phyloP scores from a whole-genome alignment of 2,797 vertebrate species.

The Lutjanus campechanus region DNA sequence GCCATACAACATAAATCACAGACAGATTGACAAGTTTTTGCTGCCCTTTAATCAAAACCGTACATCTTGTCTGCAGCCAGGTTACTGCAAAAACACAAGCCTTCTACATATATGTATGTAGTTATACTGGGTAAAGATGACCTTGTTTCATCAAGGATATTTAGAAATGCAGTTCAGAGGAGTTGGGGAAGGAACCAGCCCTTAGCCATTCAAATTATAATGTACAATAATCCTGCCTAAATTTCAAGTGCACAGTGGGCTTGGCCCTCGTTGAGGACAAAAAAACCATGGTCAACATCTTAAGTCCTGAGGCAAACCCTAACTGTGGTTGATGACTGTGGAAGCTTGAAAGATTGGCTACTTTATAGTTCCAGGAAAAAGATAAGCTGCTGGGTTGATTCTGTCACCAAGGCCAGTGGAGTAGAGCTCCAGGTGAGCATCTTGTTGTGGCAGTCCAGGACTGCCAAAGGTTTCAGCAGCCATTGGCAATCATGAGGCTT shows the following conservation, averaged over 20 bases:
- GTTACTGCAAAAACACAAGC: neutral
- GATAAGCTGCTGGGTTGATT: neutral
- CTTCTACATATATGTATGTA: neutral
- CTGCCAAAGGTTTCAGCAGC: slow-evolving; percentile 6
- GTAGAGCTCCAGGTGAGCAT: slow-evolving; percentile 5
- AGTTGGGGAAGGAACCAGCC: neutral
- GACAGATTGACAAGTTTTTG: neutral
- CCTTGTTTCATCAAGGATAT: slow-evolving; percentile 5
- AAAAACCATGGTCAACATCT: neutral
- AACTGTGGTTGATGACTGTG: neutral
- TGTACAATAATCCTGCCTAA: neutral
- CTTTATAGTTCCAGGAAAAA: neutral
- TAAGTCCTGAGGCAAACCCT: neutral
- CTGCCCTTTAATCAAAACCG: neutral
- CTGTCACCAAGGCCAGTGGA: neutral
- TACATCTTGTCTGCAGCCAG: neutral
- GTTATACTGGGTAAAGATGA: neutral
- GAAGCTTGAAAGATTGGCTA: neutral
- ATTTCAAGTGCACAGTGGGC: neutral
- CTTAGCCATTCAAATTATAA: neutral
- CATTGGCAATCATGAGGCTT: neutral
- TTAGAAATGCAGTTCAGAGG: neutral
- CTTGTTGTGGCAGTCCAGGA: neutral
- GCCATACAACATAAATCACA: neutral
- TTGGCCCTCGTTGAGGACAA: neutral